These are phyloP conservation scores for Pogonomyrmex barbatus DNA, from an alignment of 1,140 invertebrate genomes.

Conservation along the genomic window DNA sequence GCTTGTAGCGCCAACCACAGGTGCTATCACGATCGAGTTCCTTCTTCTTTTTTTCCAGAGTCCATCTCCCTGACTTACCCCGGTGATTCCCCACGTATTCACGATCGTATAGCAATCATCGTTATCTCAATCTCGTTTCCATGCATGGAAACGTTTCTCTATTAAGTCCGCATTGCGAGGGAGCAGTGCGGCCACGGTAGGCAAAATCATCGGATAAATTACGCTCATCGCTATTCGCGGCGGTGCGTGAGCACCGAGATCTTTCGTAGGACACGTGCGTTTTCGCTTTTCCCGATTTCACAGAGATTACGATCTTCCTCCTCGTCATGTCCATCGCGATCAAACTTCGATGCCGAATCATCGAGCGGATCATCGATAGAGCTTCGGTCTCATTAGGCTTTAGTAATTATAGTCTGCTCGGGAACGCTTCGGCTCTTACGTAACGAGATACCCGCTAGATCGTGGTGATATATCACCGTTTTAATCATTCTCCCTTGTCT, in stretches of 20 bases:
- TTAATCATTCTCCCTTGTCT: slow-evolving; percentile 68
- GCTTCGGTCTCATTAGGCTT: slow-evolving; percentile 63
- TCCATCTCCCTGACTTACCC: slow-evolving; percentile 34
- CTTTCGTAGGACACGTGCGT: not conserved
- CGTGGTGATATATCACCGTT: slow-evolving; percentile 73
- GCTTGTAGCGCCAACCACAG: slow-evolving; percentile 36
- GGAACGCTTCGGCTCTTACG: slow-evolving; percentile 57
- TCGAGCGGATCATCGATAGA: slow-evolving; percentile 61
- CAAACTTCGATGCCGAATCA: slow-evolving; percentile 51
- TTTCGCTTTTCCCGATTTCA: slow-evolving; percentile 30
- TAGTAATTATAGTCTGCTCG: slow-evolving; percentile 70
- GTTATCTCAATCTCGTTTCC: slow-evolving; percentile 72
- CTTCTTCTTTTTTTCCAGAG: slow-evolving; percentile 26
- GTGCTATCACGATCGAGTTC: slow-evolving; percentile 66
- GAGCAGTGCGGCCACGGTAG: slow-evolving; percentile 4
- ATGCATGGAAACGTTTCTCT: slow-evolving; percentile 62
- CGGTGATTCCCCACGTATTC: slow-evolving; percentile 21
- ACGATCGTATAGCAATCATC: slow-evolving; percentile 60
- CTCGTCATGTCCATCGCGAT: not conserved
- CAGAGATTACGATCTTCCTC: slow-evolving; percentile 7
- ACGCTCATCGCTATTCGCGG: slow-evolving; percentile 52
- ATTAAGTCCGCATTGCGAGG: slow-evolving; percentile 59
- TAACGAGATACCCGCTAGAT: slow-evolving; percentile 63
- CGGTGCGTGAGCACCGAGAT: slow-evolving; percentile 20
- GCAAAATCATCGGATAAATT: slow-evolving; percentile 67